phyloP scores from a whole-genome alignment of 2,797 vertebrate species.

The Micrastur ruficollis region DNA sequence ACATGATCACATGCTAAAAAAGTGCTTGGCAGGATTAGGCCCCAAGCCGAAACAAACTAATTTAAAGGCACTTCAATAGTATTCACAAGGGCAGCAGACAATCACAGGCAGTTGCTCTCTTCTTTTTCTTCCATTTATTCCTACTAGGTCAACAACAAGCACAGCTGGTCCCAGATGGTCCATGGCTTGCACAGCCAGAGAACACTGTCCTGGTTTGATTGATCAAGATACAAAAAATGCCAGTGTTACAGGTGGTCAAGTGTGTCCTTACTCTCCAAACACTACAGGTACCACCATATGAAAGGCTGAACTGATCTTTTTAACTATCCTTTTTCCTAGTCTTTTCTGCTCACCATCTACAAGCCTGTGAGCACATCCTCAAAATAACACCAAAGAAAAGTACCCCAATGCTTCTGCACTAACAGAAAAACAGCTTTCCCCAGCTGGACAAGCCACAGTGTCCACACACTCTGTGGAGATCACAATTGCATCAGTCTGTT shows the following conservation, averaged over 20 bases:
- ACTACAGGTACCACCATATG: background rate
- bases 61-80: constrained; percentile 15
- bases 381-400: background rate
- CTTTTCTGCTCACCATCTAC: background rate
- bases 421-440: background rate
- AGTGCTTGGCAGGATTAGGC: constrained; percentile 13
- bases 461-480: background rate
- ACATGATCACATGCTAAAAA: constrained; percentile 9
- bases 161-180: background rate
- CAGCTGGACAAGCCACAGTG: background rate
- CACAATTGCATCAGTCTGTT: background rate
- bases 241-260: background rate
- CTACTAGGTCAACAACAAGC: background rate
- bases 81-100: constrained; percentile 14
- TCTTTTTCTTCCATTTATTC: constrained; percentile 16
- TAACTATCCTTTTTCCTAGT: background rate
- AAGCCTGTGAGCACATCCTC: background rate
- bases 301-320: background rate
- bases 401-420: background rate
- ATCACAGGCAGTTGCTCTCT: background rate
- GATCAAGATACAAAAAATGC: background rate
- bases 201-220: background rate
- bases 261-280: background rate
- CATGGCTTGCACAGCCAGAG: background rate
- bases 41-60: background rate